Evolutionary conservation across 2,113 vertebrate species (phyloP), one percentile per base, ranked within the genome.

Genomic region (Ophiodon elongatus): DNA sequence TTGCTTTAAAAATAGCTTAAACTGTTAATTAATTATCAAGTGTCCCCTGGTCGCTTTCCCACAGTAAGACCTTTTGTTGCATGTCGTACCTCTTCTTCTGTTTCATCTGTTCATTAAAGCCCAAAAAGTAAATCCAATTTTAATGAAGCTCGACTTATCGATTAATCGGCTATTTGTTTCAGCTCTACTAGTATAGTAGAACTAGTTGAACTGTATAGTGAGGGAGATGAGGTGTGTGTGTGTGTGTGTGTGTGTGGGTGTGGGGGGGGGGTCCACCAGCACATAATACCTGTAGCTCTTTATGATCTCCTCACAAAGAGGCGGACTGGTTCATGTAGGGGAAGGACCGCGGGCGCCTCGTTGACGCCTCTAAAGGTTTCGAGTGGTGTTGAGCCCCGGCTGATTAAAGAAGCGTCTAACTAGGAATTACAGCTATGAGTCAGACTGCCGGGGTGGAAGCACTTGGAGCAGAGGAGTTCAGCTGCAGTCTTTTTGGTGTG

Each of bases 341-440:
- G 57, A 70, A 74, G 76, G 35, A 35, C 50, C n/a, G 0, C 57
- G 35, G n/a, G n/a, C n/a, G 65, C 74, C 43, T 87, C 62, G 1
- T 88, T 81, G 79, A 86, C 87, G 89, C 87, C 71, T 64, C 56
- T 35, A 79, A 69, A 60, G 79, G 73, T 73, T 88, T 71, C 3
- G 60, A 82, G 80, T 75, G 75, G 77, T 80, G 79, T 82, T 86
- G 72, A 89, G 35, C 73, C 80, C 73, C 15, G 72, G 76, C 85
- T 88, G 89, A 88, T 86, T 85, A 85, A 88, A 85, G 76, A 77
- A 87, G 69, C 71, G 74, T 83, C 83, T 45, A 87, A 80, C 54
- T 39, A 69, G 74, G 66, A 86, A 88, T 85, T 83, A 84, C 78
- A 76, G 70, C 66, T n/a, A 29, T 90, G 88, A 85, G 69, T 90